phyloP scores from a whole-genome alignment of 1,140 invertebrate genomes.

The Cephus cinctus region DNA sequence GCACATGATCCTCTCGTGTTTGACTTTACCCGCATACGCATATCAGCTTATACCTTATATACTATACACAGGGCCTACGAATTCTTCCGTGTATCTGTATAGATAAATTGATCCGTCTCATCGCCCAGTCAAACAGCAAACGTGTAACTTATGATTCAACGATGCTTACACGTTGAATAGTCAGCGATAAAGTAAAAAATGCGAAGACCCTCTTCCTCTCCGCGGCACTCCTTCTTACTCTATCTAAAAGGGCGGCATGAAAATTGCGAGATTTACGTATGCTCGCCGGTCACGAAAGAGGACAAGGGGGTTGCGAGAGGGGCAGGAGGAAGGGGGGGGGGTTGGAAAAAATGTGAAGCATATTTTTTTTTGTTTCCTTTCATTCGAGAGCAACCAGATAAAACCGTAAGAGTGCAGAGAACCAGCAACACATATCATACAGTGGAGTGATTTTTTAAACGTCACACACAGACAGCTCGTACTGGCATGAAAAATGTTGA shows the following conservation, averaged over 20 bases:
- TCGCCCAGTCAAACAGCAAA: conserved; percentile 1
- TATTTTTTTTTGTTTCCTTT: no score
- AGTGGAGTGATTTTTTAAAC: no score
- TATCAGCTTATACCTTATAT: neutral
- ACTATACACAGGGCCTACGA: conserved; percentile 1
- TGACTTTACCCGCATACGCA: neutral
- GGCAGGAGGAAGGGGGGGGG: neutral
- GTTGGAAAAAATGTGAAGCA: no score
- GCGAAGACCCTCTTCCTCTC: neutral
- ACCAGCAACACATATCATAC: no score
- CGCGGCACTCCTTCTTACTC: no score
- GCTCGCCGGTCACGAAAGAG: no score
- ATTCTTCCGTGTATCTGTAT: neutral
- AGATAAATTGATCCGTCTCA: conserved; percentile 4
- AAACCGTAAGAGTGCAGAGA: no score
- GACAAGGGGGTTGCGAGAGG: no score
- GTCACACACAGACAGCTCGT: no score
- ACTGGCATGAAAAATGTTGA: no score
- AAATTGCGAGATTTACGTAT: neutral
- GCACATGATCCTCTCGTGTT: neutral
- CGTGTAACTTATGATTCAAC: conserved; percentile 3
- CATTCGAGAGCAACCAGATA: no score
- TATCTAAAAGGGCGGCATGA: neutral
- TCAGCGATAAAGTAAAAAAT: conserved; percentile 10
- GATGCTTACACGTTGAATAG: neutral